Percentiles rank a stretch among this genome's conserved stretches.
phyloP scores from a whole-genome alignment of 2,888 invertebrate genomes.

The Cantharis nigra region DNA sequence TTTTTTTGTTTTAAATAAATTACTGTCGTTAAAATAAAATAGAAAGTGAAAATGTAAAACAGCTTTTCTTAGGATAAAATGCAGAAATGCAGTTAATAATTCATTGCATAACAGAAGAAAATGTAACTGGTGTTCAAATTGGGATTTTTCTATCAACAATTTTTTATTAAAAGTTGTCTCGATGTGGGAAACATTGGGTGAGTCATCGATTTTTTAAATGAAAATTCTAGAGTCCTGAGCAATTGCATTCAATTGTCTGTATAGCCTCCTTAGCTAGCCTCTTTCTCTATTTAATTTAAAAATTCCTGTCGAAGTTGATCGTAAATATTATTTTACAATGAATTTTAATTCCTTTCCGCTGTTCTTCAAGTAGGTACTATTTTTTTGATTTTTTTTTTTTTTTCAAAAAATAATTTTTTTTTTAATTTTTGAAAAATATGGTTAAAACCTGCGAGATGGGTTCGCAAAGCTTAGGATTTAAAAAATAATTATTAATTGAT shows the following conservation, averaged over 20 bases:
- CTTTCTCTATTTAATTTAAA: not conserved
- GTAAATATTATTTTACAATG: not conserved
- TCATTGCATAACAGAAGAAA: too few species aligned
- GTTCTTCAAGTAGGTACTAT: too few species aligned
- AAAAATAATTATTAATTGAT: too few species aligned
- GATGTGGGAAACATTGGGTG: not conserved
- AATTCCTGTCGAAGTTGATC: not conserved
- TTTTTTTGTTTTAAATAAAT: not conserved
- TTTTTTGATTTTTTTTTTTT: too few species aligned
- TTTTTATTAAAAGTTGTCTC: not conserved
- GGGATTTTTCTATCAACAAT: not conserved
- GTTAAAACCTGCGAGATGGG: too few species aligned
- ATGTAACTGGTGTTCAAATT: not conserved
- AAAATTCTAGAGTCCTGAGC: not conserved
- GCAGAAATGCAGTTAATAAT: too few species aligned
- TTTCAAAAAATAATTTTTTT: too few species aligned
- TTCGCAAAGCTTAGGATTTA: too few species aligned
- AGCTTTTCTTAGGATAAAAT: not conserved
- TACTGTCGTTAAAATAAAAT: not conserved
- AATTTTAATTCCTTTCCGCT: too few species aligned
- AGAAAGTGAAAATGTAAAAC: not conserved
- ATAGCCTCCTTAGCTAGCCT: not conserved
- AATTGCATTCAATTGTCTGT: not conserved
- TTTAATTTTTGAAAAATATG: too few species aligned
- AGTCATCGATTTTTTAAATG: not conserved